These are phyloP conservation scores for Phymanthus crucifer DNA, from an alignment of 92 coral and sea anemone genomes.

Conservation along the genomic window DNA sequence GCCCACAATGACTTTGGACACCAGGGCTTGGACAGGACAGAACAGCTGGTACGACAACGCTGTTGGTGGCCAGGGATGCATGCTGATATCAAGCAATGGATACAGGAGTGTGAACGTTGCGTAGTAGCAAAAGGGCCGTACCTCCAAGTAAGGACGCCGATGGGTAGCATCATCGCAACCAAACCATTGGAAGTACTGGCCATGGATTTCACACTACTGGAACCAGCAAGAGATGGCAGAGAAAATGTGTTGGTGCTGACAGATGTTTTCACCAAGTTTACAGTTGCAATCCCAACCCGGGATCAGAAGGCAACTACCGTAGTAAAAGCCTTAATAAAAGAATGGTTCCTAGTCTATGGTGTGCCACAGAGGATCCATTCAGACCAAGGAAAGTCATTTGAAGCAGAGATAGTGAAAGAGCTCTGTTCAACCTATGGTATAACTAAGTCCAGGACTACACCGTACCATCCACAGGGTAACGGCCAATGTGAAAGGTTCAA, in stretches of 20 bases:
- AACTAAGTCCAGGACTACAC: slow-evolving; percentile 61
- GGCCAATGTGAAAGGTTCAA: slow-evolving; percentile 71
- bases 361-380: slow-evolving; percentile 59
- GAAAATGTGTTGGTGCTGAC: slow-evolving; percentile 33
- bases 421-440: slow-evolving; percentile 48
- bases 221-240: slow-evolving; percentile 36
- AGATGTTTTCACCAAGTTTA: slow-evolving; percentile 34
- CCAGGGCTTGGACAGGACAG: slow-evolving; percentile 57
- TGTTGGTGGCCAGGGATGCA: slow-evolving; percentile 42
- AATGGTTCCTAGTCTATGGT: no score
- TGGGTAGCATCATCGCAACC: slow-evolving; percentile 40
- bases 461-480: slow-evolving; percentile 65
- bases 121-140: slow-evolving; percentile 45
- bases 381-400: slow-evolving; percentile 60
- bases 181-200: slow-evolving; percentile 51
- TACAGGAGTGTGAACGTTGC: slow-evolving; percentile 34
- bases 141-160: slow-evolving; percentile 25
- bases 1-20: slow-evolving; percentile 45
- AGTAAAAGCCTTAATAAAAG: slow-evolving; percentile 35
- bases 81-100: slow-evolving; percentile 20
- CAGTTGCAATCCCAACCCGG: slow-evolving; percentile 16
- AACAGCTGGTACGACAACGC: slow-evolving; percentile 24
- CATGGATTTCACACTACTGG: slow-evolving; percentile 47
- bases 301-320: slow-evolving; percentile 46
- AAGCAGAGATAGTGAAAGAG: slow-evolving; percentile 50